Evolutionary conservation across 2,888 invertebrate species (phyloP).

Genomic region (Spilosoma lubricipeda): DNA sequence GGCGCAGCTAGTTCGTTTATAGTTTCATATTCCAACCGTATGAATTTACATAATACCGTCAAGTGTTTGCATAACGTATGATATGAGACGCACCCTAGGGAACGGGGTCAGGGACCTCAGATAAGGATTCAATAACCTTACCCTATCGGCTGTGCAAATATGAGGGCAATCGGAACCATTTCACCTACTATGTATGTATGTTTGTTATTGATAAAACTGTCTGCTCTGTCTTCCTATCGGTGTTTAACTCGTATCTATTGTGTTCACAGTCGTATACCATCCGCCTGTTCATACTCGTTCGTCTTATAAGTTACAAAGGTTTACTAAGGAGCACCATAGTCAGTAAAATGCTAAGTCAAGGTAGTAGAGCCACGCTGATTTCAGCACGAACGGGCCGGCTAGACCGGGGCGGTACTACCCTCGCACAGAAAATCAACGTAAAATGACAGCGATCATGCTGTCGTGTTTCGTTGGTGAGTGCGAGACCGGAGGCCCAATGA

Average conservation of each 20-base stretch:
- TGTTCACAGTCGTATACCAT: not conserved
- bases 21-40: not conserved
- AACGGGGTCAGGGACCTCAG: slow-evolving; percentile 65
- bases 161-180: slow-evolving; percentile 45
- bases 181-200: slow-evolving; percentile 24
- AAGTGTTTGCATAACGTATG: slow-evolving; percentile 52
- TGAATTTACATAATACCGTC: slow-evolving; percentile 35
- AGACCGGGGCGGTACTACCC: too few relatives aligned
- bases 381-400: too few relatives aligned
- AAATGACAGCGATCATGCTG: too few relatives aligned
- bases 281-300: not conserved
- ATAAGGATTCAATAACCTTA: slow-evolving; percentile 82
- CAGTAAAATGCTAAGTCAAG: too few relatives aligned
- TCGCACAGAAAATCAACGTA: too few relatives aligned
- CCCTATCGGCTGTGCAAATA: slow-evolving; percentile 67
- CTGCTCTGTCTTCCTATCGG: slow-evolving; percentile 7
- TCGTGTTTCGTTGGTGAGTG: too few relatives aligned
- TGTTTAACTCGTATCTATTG: slow-evolving; percentile 6
- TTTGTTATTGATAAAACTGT: slow-evolving; percentile 35
- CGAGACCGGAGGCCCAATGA: too few relatives aligned
- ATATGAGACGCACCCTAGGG: slow-evolving; percentile 54
- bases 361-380: too few relatives aligned
- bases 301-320: not conserved
- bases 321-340: not conserved
- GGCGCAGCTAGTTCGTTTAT: not conserved